These are phyloP conservation scores for Engraulis encrasicolus DNA, from an alignment of 2,113 vertebrate species.

Conservation along the genomic window DNA sequence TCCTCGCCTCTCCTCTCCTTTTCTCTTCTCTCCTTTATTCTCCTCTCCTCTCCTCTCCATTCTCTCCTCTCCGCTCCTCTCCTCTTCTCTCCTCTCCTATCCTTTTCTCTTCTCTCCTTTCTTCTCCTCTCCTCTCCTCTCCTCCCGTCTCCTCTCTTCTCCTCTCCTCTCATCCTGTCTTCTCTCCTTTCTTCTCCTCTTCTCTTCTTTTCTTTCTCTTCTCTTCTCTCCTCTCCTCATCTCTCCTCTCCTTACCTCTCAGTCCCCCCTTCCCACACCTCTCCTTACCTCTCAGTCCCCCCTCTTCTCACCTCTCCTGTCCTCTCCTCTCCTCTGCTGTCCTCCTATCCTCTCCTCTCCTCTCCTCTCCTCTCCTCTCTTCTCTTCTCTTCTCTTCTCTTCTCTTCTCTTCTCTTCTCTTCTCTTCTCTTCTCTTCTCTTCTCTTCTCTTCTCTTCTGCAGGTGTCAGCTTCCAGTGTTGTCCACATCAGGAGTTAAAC, in stretches of 20 bases:
- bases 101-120: not conserved
- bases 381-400: not conserved
- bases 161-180: conserved; percentile 8
- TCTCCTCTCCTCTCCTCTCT: not conserved
- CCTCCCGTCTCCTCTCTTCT: not conserved
- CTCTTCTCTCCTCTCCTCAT: not conserved
- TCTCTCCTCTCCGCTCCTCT: no score
- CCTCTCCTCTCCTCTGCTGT: not conserved
- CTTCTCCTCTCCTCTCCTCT: not conserved
- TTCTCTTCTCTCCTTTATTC: not conserved
- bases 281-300: not conserved
- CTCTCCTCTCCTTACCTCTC: not conserved
- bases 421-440: not conserved
- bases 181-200: conserved; percentile 20
- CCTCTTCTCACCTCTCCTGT: not conserved
- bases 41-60: not conserved
- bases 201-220: not conserved
- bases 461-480: conserved; percentile 45
- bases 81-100: not conserved
- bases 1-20: no score
- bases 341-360: not conserved
- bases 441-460: not conserved
- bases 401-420: not conserved
- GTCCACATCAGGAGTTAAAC: conserved; percentile 57
- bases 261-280: no score